Base-by-base conservation (phyloP, 92 coral and sea anemone species). In the Siderastrea siderea region DNA sequence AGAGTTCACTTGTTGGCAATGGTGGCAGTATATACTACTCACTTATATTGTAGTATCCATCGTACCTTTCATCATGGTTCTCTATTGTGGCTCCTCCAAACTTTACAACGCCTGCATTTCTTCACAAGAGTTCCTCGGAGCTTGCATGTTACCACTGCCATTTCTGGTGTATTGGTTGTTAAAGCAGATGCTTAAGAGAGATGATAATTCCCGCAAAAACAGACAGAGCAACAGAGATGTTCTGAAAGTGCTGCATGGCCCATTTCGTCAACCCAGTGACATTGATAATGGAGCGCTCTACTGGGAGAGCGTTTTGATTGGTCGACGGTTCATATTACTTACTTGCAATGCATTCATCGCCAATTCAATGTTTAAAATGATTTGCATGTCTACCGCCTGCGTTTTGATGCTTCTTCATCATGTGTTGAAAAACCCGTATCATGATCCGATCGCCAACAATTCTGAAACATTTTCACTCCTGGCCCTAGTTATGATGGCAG, bases 221-320 rank as follows among this genome's bases (percentile, higher is more conserved):
- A 16, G 0, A 38, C 75, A 62, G 57, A 64, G 70, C 85, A 83
- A 70, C 75, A 57, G 55, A 58, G 94, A 88, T 11, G 88, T 88
- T 46, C 71, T 87, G 52, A 76, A 88, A 64, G 87, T 92, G 17
- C 81, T 92, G 10, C 92, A 88, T 71, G 94, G 92, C 0, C 92
- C 94, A 49, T 92, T 92, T 63, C 87, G 94, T 69, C 66, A 78
- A n/a, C 92, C 94, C 46, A 49, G n/a, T 3, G 44, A 12, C 54
- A 62, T 47, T 38, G 80, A 89, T 44, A 52, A 65, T 50, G 94
- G 94, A 65, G 74, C 94, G 11, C 83, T 92, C 54, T 84, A 92
- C 81, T 92, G 94, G 94, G 94, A 92, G 69, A 92, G 94, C 19
- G 83, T 88, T 66, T 80, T 88, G 84, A 92, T 84, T 84, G 94